Evolutionary conservation across 2,113 vertebrate genomes (phyloP), one percentile per base, ranked within the genome.

Genomic region (Maccullochella peelii): DNA sequence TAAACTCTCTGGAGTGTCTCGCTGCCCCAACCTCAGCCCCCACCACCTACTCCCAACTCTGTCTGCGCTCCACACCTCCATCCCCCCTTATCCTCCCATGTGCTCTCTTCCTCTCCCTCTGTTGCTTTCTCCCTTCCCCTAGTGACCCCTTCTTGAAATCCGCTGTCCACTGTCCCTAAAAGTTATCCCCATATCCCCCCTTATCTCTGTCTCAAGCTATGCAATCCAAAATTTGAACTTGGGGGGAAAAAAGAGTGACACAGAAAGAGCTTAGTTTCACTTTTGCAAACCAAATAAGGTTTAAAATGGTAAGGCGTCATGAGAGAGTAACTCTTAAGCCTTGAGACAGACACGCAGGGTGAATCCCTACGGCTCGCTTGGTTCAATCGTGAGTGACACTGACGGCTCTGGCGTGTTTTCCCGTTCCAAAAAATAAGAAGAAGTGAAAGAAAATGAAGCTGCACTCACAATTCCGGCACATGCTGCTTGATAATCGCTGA

Each of bases 251-350:
- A 82, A 77, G 73, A 87, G 83, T 87, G 74, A 77, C 68, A 73
- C 40, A 89, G 81, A 93, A 94, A 94, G 89, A 91, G 93, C 94
- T 95, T 95, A 95, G 94, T 94, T 93, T 95, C 91, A 95, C 93
- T 94, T 95, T 95, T 94, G 93, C 93, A 94, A 94, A 94, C 93
- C 95, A 95, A 95, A 95, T 95, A 94, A 90, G 93, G 94, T 94
- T 95, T 94, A 93, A 94, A 95, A 94, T 93, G 92, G 89, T 93
- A 90, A 89, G 86, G 90, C 88, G 91, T 88, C 94, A 93, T 93
- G 90, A 93, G 91, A 95, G 93, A 93, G 93, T 90, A 92, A 91
- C 81, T 89, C 91, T 93, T 92, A 93, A 95, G 92, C 93, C 83
- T 83, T 72, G 88, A 91, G 83, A 94, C 88, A 93, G 95, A 93